phyloP scores from a whole-genome alignment of 1,140 invertebrate species.

The Drosophila pruinosa region DNA sequence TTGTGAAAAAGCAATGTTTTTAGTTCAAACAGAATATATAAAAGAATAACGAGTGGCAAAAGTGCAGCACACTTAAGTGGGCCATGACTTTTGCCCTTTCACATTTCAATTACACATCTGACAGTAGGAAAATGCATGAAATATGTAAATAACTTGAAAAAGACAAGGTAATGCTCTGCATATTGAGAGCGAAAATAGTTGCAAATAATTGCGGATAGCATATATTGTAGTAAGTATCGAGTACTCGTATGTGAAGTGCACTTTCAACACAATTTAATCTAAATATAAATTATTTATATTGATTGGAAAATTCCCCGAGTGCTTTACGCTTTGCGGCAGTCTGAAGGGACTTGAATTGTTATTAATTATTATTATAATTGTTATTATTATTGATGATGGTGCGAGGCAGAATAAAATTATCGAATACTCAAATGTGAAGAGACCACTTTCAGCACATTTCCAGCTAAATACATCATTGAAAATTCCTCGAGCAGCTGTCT shows the following conservation, averaged over 20 bases:
- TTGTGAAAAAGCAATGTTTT: not conserved
- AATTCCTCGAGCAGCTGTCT: not conserved
- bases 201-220: not conserved
- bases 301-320: slow-evolving; percentile 24
- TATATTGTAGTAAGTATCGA: not conserved
- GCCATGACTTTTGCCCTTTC: slow-evolving; percentile 34
- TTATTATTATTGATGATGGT: slow-evolving; percentile 66
- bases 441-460: no score
- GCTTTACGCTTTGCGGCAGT: not conserved
- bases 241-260: not conserved
- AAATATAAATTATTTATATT: slow-evolving; percentile 20
- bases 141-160: slow-evolving; percentile 29
- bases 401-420: slow-evolving; percentile 55
- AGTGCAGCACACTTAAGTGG: slow-evolving; percentile 25
- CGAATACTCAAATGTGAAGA: no score
- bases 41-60: not conserved
- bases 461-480: no score
- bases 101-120: slow-evolving; percentile 32
- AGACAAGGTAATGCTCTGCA: not conserved
- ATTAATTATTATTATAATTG: slow-evolving; percentile 78
- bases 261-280: slow-evolving; percentile 2
- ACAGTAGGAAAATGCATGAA: slow-evolving; percentile 15
- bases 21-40: not conserved
- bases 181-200: not conserved
- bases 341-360: slow-evolving; percentile 66